Conservation (phyloP, 1,140 invertebrate species). For the Heterodera carotae region DNA sequence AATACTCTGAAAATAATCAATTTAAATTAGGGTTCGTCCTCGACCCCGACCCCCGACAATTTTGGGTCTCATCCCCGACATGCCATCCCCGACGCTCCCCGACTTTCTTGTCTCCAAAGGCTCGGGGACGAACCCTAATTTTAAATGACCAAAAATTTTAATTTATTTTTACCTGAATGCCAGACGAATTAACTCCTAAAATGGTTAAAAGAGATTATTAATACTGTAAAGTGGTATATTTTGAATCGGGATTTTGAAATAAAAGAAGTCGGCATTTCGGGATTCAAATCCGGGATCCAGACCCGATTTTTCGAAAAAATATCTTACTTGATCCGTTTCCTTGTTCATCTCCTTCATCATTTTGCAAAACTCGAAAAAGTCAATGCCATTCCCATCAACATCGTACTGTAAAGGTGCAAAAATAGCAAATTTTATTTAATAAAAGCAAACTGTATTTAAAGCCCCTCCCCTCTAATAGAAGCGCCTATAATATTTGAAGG, state of each 20-base stretch:
- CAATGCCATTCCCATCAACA: constrained; percentile 32
- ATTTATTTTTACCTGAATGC: constrained; percentile 60
- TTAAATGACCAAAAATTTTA: not conserved
- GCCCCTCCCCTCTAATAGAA: not conserved
- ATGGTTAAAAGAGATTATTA: not conserved
- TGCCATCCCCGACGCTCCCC: no score
- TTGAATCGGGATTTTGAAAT: no score
- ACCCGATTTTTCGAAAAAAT: no score
- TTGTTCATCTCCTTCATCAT: constrained; percentile 66
- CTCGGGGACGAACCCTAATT: no score
- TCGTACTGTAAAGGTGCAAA: constrained; percentile 14
- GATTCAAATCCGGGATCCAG: no score
- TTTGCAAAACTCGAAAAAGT: constrained; percentile 61
- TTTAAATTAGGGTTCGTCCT: not conserved
- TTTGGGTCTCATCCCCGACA: no score
- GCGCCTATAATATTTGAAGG: not conserved
- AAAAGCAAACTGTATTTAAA: not conserved
- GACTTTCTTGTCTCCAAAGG: no score
- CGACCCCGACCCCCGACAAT: no score
- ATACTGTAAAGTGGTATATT: no score
- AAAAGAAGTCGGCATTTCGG: no score
- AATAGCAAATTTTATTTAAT: constrained; percentile 13
- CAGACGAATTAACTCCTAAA: constrained; percentile 58
- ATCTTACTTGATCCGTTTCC: constrained; percentile 62
- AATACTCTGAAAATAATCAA: constrained; percentile 55